Conservation (phyloP, 2,797 vertebrate genomes). For the Danio kyathit region DNA sequence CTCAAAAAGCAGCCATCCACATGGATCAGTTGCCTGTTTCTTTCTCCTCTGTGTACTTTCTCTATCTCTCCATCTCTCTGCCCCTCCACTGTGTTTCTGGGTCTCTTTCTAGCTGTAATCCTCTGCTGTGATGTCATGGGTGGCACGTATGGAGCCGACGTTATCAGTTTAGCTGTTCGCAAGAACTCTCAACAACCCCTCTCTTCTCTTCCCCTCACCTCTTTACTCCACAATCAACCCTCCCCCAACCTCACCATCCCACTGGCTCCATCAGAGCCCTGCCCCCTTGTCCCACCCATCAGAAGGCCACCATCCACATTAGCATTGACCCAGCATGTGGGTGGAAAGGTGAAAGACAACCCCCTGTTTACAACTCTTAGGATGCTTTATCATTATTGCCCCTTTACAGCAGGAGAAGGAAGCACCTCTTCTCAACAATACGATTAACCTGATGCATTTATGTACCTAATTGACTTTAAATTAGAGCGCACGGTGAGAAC, state of each 20-base stretch:
- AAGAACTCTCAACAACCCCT: constrained; percentile 53
- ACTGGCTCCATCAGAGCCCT: constrained; percentile 24
- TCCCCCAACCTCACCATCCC: constrained; percentile 47
- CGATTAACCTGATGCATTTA: constrained; percentile 63
- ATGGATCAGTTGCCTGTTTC: constrained; percentile 50
- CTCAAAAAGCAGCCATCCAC: constrained; percentile 67
- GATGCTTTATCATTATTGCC: constrained; percentile 52
- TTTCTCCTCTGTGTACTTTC: constrained; percentile 34
- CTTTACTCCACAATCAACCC: constrained; percentile 45
- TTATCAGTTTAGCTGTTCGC: constrained; percentile 58
- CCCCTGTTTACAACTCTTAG: constrained; percentile 58
- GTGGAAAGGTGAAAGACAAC: constrained; percentile 53
- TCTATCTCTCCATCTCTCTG: constrained; percentile 49
- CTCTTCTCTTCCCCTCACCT: constrained; percentile 23
- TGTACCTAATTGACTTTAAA: constrained; percentile 67
- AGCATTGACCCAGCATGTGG: constrained; percentile 56
- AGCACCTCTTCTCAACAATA: constrained; percentile 62
- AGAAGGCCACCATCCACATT: constrained; percentile 58
- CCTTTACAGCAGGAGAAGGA: constrained; percentile 53
- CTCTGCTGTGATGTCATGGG: constrained; percentile 34
- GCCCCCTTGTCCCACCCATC: constrained; percentile 49
- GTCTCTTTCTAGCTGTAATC: constrained; percentile 48
- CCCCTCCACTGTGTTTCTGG: constrained; percentile 40
- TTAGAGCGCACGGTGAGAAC: constrained; percentile 50
- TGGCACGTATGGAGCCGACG: constrained; percentile 35